phyloP scores from a whole-genome alignment of 2,797 vertebrate genomes.

The Dromococcyx pavoninus region DNA sequence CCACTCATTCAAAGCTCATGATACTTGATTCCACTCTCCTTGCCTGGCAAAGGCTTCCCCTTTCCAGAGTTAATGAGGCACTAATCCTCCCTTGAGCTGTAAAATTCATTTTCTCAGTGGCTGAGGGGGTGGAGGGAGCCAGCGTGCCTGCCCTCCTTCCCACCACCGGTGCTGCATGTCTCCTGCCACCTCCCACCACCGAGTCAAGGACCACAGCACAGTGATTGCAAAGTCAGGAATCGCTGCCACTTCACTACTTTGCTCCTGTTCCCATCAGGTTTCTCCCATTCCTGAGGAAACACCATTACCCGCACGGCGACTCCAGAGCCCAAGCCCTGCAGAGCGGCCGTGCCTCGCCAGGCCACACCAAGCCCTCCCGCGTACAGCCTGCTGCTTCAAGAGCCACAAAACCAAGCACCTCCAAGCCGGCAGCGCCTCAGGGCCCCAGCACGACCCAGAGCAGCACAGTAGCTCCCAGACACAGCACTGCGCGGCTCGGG shows the following conservation, averaged over 20 bases:
- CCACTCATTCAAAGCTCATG: background rate
- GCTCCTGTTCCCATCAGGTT: background rate
- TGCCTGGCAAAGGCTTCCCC: background rate
- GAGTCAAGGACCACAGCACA: rapidly evolving
- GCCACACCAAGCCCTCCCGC: background rate
- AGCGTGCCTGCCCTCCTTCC: background rate
- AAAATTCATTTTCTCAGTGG: background rate
- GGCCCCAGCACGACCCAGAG: background rate
- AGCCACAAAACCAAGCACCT: background rate
- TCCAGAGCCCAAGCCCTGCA: background rate
- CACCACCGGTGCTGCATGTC: background rate
- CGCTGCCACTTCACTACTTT: background rate
- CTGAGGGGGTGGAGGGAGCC: background rate
- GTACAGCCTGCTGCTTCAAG: background rate
- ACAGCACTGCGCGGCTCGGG: no score
- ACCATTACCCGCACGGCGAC: rapidly evolving
- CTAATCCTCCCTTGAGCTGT: conserved; percentile 6
- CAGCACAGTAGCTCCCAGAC: rapidly evolving
- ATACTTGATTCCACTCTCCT: background rate
- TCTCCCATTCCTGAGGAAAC: background rate
- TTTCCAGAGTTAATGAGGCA: conserved; percentile 25
- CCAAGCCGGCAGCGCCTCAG: no score
- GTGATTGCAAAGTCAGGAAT: rapidly evolving
- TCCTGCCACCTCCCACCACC: background rate
- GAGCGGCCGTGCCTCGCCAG: rapidly evolving